Base-by-base conservation (phyloP, 2,888 invertebrate genomes). In the Operophtera brumata region DNA sequence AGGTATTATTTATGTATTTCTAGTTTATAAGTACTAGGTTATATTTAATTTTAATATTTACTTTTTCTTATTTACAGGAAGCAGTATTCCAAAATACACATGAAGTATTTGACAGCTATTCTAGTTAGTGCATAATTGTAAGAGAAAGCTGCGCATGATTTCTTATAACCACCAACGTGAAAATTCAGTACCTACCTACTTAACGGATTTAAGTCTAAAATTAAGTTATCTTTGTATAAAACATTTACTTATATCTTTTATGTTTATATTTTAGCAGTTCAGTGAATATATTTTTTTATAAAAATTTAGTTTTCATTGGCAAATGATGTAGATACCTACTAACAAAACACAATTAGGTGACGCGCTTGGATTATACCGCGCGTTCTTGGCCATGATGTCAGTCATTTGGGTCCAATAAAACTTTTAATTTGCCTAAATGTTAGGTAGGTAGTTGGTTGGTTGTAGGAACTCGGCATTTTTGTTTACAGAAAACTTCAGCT, bases 1-100 rank as follows among this genome's bases (percentile, higher is more conserved):
- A 20, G 41, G 26, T 14, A n/a, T 32, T 30, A 32, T 0, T 8
- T 5, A 9, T 10, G 12, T 49, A 14, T 11, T 12, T 41, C 11
- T 28, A 14, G 10, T 20, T 87, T 86, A 61, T 86, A 86, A 86
- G 20, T 30, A 30, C n/a, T 37, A 0, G 1, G n/a, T 11, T 2
- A 36, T 20, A 49, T 43, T 25, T 40, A 57, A 62, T 57, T 59
- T 61, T 60, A 63, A 63, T 41, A 25, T 7, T 9, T 55, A 63
- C 68, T 69, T 77, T 80, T 75, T 81, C 72, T 86, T 84, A 78
- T 86, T 36, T 89, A 59, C 90, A 90, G 90, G 89, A 78, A 82
- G 80, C 87, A 85, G 89, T 87, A 82, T 88, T 83, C 90, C 90
- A 83, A 89, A 90, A 86, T 90, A 90, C 82, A 89, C 89, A 78